Conservation (phyloP, 2,797 vertebrate genomes). For the Dryobates pubescens region DNA sequence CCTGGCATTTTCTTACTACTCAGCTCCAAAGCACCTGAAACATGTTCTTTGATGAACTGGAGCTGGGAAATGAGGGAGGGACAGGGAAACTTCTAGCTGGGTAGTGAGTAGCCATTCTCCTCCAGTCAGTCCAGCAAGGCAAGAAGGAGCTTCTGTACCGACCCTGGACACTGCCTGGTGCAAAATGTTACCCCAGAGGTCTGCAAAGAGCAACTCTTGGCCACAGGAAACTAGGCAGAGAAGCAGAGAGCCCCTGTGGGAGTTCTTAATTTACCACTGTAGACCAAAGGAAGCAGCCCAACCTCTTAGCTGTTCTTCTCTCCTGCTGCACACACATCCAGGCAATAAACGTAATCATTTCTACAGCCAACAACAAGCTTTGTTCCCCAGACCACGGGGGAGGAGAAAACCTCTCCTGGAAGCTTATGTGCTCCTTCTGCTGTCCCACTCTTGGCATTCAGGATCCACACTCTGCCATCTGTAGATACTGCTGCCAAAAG, state of each 20-base stretch:
- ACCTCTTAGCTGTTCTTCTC: neutral
- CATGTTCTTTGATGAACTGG: neutral
- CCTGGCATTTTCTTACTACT: neutral
- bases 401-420: slow-evolving; percentile 93
- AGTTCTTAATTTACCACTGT: neutral
- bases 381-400: slow-evolving; percentile 84
- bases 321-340: slow-evolving; percentile 76
- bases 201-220: neutral
- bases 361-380: slow-evolving; percentile 90
- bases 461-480: slow-evolving; percentile 90
- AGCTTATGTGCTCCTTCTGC: slow-evolving; percentile 75
- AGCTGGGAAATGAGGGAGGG: neutral
- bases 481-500: slow-evolving; percentile 88
- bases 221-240: neutral
- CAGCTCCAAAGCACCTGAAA: neutral
- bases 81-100: neutral
- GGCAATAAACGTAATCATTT: slow-evolving; percentile 92
- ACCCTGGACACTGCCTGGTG: neutral
- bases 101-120: neutral
- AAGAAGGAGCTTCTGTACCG: neutral
- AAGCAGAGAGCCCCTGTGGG: neutral
- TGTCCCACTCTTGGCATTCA: slow-evolving; percentile 83
- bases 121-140: neutral
- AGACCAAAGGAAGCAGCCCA: slow-evolving; percentile 5
- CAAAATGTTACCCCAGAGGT: neutral